phyloP scores from a whole-genome alignment of 2,113 vertebrate species.

The Urocynchramus pylzowi region DNA sequence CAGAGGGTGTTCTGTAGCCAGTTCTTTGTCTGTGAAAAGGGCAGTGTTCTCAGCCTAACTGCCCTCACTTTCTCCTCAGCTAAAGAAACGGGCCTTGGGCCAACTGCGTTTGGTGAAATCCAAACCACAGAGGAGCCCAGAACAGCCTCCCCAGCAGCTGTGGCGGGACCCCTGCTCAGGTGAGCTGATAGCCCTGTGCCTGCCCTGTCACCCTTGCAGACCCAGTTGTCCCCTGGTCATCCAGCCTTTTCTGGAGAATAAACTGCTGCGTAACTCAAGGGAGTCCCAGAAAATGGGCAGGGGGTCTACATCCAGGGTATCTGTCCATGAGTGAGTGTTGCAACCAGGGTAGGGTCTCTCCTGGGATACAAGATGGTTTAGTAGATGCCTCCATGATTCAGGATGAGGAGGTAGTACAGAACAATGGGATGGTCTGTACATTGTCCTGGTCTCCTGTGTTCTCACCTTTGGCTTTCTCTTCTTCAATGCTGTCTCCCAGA shows the following conservation, averaged over 20 bases:
- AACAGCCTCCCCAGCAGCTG: constrained; percentile 21
- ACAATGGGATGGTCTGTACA: neutral
- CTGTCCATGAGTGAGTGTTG: neutral
- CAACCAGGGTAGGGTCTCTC: neutral
- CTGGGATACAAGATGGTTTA: neutral
- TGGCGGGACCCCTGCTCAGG: constrained; percentile 65
- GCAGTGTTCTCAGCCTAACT: neutral
- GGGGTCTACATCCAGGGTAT: neutral
- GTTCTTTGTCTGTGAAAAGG: neutral
- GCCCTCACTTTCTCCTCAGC: constrained; percentile 23
- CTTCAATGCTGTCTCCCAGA: constrained; percentile 49
- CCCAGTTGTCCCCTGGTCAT: neutral
- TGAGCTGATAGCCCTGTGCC: neutral
- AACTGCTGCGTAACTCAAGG: neutral
- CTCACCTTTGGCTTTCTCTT: neutral
- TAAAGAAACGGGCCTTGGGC: constrained; percentile 73
- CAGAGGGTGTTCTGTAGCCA: neutral
- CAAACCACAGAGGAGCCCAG: constrained; percentile 26
- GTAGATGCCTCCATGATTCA: neutral
- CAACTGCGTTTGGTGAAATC: constrained; percentile 71
- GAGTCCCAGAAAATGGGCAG: neutral
- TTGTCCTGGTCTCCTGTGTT: neutral
- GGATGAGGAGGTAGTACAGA: neutral
- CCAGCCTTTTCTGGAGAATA: neutral
- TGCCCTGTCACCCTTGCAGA: neutral